phyloP scores from a whole-genome alignment of 1,140 invertebrate species.

The Polypedilum pembai region DNA sequence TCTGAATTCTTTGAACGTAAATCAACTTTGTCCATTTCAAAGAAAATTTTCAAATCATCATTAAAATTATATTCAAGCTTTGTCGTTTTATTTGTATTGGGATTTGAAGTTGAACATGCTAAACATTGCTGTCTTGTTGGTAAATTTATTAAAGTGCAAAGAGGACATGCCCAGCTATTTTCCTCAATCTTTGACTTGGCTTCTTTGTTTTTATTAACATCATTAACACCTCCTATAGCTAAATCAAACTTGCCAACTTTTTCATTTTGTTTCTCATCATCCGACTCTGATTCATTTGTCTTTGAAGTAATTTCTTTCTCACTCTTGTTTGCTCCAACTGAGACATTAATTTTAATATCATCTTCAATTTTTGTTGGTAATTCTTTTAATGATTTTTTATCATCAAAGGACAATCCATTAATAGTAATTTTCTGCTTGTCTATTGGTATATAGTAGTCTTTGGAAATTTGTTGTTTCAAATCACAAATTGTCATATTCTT shows the following conservation, averaged over 20 bases:
- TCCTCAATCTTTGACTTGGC: conserved; percentile 14
- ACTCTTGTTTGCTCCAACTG: background rate
- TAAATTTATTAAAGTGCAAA: conserved; percentile 52
- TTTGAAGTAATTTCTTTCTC: conserved; percentile 31
- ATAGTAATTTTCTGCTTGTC: conserved; percentile 72
- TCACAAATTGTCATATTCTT: conserved; percentile 57
- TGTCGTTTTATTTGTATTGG: conserved; percentile 43
- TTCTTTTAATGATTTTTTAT: conserved; percentile 50
- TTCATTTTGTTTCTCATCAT: conserved; percentile 25
- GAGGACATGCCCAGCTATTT: conserved; percentile 51
- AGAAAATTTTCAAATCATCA: conserved; percentile 33
- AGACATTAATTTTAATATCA: conserved; percentile 36
- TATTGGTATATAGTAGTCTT: conserved; percentile 60
- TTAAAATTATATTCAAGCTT: conserved; percentile 34
- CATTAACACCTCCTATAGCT: background rate
- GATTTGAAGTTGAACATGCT: conserved; percentile 48
- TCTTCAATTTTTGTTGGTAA: conserved; percentile 44
- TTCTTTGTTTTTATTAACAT: too few species aligned
- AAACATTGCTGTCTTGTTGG: conserved; percentile 49
- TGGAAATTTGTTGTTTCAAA: conserved; percentile 57
- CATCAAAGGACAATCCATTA: conserved; percentile 59
- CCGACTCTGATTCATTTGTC: conserved; percentile 22
- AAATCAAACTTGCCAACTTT: background rate
- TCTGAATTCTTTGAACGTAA: conserved; percentile 37
- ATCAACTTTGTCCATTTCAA: conserved; percentile 38